phyloP scores from a whole-genome alignment of 2,113 vertebrate genomes.

The Spheniscus mendiculus region DNA sequence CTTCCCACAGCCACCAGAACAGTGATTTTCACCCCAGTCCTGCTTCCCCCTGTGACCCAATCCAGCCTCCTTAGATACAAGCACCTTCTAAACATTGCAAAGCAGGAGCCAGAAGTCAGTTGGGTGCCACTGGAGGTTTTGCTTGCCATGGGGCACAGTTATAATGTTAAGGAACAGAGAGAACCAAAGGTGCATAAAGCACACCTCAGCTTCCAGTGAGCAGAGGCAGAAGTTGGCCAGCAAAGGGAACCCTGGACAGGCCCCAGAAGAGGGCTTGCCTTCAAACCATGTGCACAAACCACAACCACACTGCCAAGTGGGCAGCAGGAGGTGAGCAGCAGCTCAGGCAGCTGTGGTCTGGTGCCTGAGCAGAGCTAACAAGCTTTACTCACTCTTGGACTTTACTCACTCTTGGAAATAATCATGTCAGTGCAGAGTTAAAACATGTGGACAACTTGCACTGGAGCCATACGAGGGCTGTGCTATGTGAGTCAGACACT shows the following conservation, averaged over 20 bases:
- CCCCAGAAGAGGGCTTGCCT: rapidly evolving
- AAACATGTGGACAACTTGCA: rapidly evolving
- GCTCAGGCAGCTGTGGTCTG: background rate
- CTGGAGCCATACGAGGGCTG: rapidly evolving
- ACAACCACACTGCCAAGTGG: background rate
- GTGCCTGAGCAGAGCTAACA: background rate
- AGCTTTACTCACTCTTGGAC: background rate
- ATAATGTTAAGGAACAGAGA: background rate
- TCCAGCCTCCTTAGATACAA: background rate
- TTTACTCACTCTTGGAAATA: background rate
- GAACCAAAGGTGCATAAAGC: background rate
- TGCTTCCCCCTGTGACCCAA: background rate
- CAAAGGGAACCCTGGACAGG: background rate
- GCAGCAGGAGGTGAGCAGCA: background rate
- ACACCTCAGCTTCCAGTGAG: background rate
- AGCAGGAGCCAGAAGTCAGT: background rate
- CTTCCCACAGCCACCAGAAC: background rate
- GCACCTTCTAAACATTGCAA: background rate
- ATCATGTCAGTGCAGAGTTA: background rate
- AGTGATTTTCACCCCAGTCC: background rate
- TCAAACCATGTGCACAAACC: background rate
- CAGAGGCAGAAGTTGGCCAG: background rate
- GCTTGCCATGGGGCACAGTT: background rate
- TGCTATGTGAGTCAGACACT: background rate
- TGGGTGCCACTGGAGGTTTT: background rate